Evolutionary conservation across 2,888 invertebrate species (phyloP), one percentile per base, ranked within the genome.

Genomic region (Andrena dorsata): DNA sequence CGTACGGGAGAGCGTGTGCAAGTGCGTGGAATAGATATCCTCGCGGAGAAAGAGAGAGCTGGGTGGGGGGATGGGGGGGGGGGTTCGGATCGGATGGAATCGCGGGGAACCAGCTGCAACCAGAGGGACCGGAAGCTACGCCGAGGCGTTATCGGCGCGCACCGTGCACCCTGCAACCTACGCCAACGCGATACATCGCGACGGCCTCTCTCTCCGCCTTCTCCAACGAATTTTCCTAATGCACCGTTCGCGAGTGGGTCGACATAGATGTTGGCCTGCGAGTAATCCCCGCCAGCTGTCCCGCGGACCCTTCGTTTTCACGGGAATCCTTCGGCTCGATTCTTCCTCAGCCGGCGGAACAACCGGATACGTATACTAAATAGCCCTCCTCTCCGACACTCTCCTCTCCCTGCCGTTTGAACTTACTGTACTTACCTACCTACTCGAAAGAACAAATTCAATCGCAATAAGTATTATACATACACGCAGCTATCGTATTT

Each of bases 21-120:
- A 83, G 88, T 81, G 80, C 77, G 75, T 83, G 84, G 87, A 88
- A 86, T 65, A 82, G 87, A 84, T 84, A 84, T 66, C 32, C 23
- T n/a, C 8, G 20, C 74, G 53, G 73, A 70, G 82, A 66, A 78
- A 70, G 83, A 82, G 68, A 49, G 49, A 32, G 13, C 16, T 16
- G 41, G 41, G 1, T 13, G 41, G 13, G 35, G 1, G 0, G 35
- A 20, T 41, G 41, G 41, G 13, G 35, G 1, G 0, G 35, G 26
- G 49, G 26, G n/a, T n/a, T n/a, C n/a, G 66, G 56, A 73, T 28
- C 26, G 80, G 51, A 66, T 16, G 72, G 28, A 63, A 72, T 61
- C 20, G 80, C 28, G 61, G 71, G 69, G 53, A 61, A 63, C 20
- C n/a, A n/a, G 47, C 49, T 41, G 74, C 28, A 20, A 71, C 51